Percentiles rank a stretch among this genome's conserved stretches.
Conservation (phyloP, 2,888 invertebrate species). For the Keiferia lycopersicella region DNA sequence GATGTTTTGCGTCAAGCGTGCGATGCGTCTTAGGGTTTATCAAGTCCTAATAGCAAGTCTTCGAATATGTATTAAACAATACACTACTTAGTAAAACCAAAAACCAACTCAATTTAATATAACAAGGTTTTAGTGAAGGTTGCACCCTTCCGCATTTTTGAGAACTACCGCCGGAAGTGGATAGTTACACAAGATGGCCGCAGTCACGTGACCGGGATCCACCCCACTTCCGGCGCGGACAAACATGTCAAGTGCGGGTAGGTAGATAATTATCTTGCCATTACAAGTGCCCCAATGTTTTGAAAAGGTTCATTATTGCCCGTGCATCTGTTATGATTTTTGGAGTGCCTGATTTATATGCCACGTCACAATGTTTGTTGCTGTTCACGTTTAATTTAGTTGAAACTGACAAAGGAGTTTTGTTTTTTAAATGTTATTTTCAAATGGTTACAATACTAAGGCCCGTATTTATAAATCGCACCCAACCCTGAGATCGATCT, state of each 20-base stretch:
- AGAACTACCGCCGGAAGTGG: constrained; percentile 65
- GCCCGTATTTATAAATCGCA: no score
- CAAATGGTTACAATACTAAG: no score
- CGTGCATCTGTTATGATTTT: constrained; percentile 71
- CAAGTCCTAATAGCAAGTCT: no score
- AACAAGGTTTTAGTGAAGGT: constrained; percentile 41
- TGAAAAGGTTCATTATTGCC: constrained; percentile 51
- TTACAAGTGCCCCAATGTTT: constrained; percentile 58
- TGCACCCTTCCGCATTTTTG: constrained; percentile 57
- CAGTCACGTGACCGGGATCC: constrained; percentile 77
- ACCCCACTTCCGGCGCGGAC: constrained; percentile 74
- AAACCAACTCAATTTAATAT: not conserved
- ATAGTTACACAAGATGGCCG: constrained; percentile 77
- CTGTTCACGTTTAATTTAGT: not conserved
- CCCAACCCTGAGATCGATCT: no score
- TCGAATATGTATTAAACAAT: no score
- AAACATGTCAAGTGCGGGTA: constrained; percentile 77
- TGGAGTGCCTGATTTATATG: constrained; percentile 24
- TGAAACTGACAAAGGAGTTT: not conserved
- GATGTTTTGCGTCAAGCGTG: no score
- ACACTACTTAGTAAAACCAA: no score
- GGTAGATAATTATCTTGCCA: constrained; percentile 70
- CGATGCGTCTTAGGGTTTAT: no score
- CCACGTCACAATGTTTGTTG: constrained; percentile 6
- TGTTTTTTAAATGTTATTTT: no score